Conservation (phyloP, 2,888 invertebrate genomes). For the Troides aeacus region DNA sequence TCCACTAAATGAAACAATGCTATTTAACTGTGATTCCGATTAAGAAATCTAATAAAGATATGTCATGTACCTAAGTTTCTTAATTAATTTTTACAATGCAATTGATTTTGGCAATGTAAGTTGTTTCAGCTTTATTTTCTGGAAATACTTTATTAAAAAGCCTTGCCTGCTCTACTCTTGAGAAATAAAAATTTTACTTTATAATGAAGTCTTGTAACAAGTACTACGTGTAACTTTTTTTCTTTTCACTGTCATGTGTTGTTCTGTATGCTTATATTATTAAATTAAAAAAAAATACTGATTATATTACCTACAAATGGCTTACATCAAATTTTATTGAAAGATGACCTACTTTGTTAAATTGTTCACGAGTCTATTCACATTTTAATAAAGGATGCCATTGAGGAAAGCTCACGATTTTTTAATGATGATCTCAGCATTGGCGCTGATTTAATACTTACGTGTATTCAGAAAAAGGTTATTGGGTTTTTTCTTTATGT, state of each 20-base stretch:
- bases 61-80: neutral
- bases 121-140: neutral
- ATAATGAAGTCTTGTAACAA: constrained; percentile 10
- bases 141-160: neutral
- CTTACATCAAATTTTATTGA: neutral
- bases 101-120: too few relatives aligned
- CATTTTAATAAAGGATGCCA: constrained; percentile 39
- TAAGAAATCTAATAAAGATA: neutral
- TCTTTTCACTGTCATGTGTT: neutral
- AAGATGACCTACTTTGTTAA: constrained; percentile 17
- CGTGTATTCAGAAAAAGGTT: too few relatives aligned
- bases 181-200: constrained; percentile 17
- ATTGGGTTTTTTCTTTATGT: too few relatives aligned
- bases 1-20: constrained; percentile 7
- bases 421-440: constrained; percentile 52
- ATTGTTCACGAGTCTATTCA: constrained; percentile 21
- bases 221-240: neutral
- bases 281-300: neutral
- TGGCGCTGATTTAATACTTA: constrained; percentile 6
- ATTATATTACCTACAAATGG: neutral
- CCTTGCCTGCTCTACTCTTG: constrained; percentile 11
- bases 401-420: constrained; percentile 37
- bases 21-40: constrained; percentile 7
- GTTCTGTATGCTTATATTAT: neutral
- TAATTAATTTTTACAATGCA: neutral